Evolutionary conservation across 2,888 invertebrate species (phyloP).

Genomic region (Lottia scabra): DNA sequence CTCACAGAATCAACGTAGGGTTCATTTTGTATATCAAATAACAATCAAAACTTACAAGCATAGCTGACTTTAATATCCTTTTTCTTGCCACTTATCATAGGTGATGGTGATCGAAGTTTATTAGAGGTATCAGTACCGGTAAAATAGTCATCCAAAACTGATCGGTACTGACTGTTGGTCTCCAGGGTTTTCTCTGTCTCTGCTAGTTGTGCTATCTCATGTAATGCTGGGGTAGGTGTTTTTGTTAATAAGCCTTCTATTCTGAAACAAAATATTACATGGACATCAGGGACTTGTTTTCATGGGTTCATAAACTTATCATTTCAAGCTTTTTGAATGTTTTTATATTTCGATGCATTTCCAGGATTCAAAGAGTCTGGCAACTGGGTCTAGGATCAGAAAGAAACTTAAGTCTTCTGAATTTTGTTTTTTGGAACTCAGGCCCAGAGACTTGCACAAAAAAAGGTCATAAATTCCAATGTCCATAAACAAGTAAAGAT

Average conservation of each 20-base stretch:
- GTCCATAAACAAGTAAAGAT: too few relatives aligned
- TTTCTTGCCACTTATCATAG: constrained; percentile 20
- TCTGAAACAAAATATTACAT: constrained; percentile 23
- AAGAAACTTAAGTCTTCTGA: too few relatives aligned
- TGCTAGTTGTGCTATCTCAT: constrained; percentile 42
- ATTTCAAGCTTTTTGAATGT: too few relatives aligned
- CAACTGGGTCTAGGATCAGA: too few relatives aligned
- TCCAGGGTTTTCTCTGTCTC: constrained; percentile 22
- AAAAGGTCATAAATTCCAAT: too few relatives aligned
- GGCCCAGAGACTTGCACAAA: too few relatives aligned
- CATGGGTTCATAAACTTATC: too few relatives aligned
- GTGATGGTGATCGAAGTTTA: constrained; percentile 17
- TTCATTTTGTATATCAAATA: background rate
- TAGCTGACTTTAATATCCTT: constrained; percentile 55
- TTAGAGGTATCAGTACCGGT: constrained; percentile 51
- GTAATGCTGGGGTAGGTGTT: constrained; percentile 51
- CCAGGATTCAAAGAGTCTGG: too few relatives aligned
- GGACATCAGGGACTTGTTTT: too few relatives aligned
- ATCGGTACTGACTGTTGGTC: constrained; percentile 26
- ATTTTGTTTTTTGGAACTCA: too few relatives aligned
- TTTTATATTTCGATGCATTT: too few relatives aligned
- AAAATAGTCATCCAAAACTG: constrained; percentile 56
- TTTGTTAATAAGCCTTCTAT: constrained; percentile 57
- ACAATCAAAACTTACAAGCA: constrained; percentile 44
- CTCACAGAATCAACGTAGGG: background rate